Conservation (phyloP, 2,888 invertebrate genomes). For the Orthonevra nobilis region DNA sequence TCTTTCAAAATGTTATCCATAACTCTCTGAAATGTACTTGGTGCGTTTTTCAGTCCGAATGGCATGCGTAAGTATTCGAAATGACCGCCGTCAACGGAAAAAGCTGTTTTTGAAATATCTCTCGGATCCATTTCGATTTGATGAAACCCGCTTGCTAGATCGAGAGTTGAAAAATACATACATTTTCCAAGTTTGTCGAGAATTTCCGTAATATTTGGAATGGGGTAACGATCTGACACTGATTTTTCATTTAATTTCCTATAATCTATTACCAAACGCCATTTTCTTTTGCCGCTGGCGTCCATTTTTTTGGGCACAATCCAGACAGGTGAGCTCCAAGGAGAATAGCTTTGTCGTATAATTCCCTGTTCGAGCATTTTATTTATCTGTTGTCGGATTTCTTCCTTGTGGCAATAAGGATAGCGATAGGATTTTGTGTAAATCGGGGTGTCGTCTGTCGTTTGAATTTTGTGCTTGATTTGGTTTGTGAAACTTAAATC, state of each 20-base stretch:
- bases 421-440: background rate
- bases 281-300: constrained; percentile 9
- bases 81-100: constrained; percentile 7
- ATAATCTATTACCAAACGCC: constrained; percentile 15
- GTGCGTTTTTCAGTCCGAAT: constrained; percentile 13
- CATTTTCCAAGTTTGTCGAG: constrained; percentile 14
- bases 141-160: constrained; percentile 17
- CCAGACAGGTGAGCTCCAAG: no score
- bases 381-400: no score
- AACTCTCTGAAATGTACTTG: background rate
- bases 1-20: background rate
- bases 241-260: constrained; percentile 3
- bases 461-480: background rate
- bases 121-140: constrained; percentile 19
- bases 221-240: background rate
- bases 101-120: constrained; percentile 9
- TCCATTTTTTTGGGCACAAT: background rate
- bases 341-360: no score
- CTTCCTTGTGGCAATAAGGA: background rate
- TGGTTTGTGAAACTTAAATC: background rate
- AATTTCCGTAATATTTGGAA: constrained; percentile 1
- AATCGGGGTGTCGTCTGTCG: background rate
- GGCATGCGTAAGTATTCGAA: constrained; percentile 16
- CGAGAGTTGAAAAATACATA: background rate
- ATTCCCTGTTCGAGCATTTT: background rate